These are phyloP conservation scores for Austrolebias charrua DNA, from an alignment of 2,797 vertebrate species.

Conservation along the genomic window DNA sequence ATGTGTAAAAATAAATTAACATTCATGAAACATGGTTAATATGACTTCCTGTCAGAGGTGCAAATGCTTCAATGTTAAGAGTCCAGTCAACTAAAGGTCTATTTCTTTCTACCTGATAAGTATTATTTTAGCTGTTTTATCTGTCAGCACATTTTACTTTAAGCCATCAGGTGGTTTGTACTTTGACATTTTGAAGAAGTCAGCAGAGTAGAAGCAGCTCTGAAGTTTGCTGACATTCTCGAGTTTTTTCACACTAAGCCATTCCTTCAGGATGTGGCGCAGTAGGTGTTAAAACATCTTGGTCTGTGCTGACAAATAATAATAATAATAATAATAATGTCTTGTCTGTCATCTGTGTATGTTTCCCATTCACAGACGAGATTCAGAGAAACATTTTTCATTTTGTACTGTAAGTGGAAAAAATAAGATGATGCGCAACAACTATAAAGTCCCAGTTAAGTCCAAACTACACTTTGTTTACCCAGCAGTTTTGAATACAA, in stretches of 20 bases:
- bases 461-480: conserved; percentile 4
- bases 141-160: not conserved
- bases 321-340: too few relatives aligned
- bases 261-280: conserved; percentile 24
- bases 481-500: not conserved
- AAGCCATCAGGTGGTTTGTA: not conserved
- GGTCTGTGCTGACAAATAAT: too few relatives aligned
- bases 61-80: not conserved
- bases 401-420: conserved; percentile 7
- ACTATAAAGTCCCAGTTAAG: conserved; percentile 10
- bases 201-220: not conserved
- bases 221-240: conserved; percentile 18
- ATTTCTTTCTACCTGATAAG: not conserved
- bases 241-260: conserved; percentile 23
- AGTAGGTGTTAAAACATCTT: conserved; percentile 17
- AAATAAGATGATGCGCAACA: not conserved
- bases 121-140: not conserved
- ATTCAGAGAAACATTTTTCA: conserved; percentile 2
- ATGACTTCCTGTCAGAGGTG: too few relatives aligned
- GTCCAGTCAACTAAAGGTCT: not conserved
- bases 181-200: not conserved
- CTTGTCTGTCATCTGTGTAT: too few relatives aligned
- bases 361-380: too few relatives aligned
- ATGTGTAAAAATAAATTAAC: too few relatives aligned
- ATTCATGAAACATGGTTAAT: not conserved